phyloP scores from a whole-genome alignment of 2,113 vertebrate genomes.

The Cygnus buccinator region DNA sequence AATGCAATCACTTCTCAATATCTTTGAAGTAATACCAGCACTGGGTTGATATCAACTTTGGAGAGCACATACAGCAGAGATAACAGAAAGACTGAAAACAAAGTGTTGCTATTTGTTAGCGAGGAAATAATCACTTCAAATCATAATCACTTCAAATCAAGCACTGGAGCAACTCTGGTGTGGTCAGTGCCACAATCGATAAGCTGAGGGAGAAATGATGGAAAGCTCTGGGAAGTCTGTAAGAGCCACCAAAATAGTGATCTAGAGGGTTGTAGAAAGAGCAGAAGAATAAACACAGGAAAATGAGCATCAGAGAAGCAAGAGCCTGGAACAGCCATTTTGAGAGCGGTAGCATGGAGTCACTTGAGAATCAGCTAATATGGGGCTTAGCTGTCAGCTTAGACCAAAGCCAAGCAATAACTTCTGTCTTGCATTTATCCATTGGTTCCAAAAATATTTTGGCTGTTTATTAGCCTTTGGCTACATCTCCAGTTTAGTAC shows the following conservation, averaged over 20 bases:
- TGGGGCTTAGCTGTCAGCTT: neutral
- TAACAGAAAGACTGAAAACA: neutral
- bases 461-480: neutral
- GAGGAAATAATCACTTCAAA: neutral
- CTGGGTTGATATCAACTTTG: neutral
- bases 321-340: neutral
- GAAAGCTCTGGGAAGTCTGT: neutral
- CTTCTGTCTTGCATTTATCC: neutral
- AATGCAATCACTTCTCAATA: neutral
- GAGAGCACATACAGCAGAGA: neutral
- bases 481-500: neutral
- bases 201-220: neutral
- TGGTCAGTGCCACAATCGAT: too few relatives aligned
- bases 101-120: neutral
- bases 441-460: neutral
- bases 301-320: neutral
- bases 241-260: neutral
- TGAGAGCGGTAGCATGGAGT: neutral
- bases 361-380: neutral
- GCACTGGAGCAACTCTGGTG: neutral
- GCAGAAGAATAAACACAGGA: neutral
- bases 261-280: neutral
- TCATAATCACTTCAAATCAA: neutral
- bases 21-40: neutral
- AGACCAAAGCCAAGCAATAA: neutral